Conservation (phyloP, 30 jellyfish, hydroid and myxozoan species). For the Chrysaora quinquecirrha region DNA sequence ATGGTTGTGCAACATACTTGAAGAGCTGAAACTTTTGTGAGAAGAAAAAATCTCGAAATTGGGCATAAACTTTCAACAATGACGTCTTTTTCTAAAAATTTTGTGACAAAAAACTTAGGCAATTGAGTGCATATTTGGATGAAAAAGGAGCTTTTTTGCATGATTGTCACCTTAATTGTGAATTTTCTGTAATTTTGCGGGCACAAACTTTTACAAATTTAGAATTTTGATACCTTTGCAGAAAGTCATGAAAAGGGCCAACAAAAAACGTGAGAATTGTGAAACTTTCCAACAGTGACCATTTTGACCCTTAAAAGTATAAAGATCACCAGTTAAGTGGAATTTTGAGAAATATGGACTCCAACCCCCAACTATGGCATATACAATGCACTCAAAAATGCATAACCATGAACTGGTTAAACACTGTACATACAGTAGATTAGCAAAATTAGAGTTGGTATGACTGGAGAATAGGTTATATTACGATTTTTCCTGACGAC, state of each 20-base stretch:
- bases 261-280: neutral
- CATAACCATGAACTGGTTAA: neutral
- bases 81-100: neutral
- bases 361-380: neutral
- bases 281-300: neutral
- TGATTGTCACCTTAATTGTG: neutral
- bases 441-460: neutral
- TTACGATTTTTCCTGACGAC: neutral
- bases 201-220: neutral
- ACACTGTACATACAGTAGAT: neutral
- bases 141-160: constrained; percentile 2
- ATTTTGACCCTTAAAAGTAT: neutral
- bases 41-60: neutral
- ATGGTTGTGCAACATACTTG: neutral
- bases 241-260: neutral
- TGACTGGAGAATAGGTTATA: neutral
- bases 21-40: neutral
- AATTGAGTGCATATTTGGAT: neutral
- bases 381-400: neutral
- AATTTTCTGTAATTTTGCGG: neutral
- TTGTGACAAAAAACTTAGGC: neutral
- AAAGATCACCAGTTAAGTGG: neutral
- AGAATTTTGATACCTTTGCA: neutral
- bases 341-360: neutral
- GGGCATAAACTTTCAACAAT: neutral